These are phyloP conservation scores for Morone saxatilis DNA, from an alignment of 2,113 vertebrate genomes.

Conservation along the genomic window DNA sequence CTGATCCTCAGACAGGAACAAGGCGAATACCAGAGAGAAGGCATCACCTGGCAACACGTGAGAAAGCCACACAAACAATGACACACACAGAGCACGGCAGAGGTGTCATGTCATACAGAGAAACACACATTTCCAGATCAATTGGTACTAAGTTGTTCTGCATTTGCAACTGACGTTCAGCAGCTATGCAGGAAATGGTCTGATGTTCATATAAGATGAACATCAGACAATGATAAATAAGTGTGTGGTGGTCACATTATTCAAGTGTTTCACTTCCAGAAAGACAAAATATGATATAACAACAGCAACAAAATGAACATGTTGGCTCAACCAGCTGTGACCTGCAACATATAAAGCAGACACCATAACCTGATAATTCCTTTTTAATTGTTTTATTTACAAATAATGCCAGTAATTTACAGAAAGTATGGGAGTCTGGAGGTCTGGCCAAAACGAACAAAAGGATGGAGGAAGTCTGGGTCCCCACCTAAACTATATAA, in stretches of 20 bases:
- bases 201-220: not conserved
- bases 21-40: conserved; percentile 91
- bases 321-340: no score
- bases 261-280: not conserved
- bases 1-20: conserved; percentile 94
- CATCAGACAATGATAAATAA: no score
- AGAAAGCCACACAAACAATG: conserved; percentile 61
- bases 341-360: no score
- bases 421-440: no score
- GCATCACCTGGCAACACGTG: conserved; percentile 91
- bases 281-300: no score
- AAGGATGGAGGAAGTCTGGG: no score
- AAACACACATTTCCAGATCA: not conserved
- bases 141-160: not conserved
- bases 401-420: no score
- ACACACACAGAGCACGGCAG: not conserved
- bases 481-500: no score
- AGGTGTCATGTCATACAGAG: not conserved
- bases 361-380: no score
- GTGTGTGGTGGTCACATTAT: not conserved
- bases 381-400: no score
- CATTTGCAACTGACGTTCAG: not conserved
- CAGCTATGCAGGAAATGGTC: not conserved
- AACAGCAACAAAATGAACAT: no score
- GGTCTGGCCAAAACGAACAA: no score